These are phyloP conservation scores for Rhabdomys dilectus DNA, from an alignment of 2,113 vertebrate species.

Conservation along the genomic window DNA sequence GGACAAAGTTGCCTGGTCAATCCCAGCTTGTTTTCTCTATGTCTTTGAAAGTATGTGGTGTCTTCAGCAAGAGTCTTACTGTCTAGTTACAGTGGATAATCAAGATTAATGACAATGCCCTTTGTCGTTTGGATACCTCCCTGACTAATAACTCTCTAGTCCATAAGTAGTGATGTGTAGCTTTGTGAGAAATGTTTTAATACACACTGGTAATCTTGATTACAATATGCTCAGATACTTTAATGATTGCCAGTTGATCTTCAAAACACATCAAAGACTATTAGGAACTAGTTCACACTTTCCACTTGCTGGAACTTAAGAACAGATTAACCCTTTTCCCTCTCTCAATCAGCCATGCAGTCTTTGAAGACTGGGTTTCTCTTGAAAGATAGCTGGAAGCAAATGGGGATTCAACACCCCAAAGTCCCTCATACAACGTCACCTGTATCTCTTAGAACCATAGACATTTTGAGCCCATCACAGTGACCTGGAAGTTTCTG, in stretches of 20 bases:
- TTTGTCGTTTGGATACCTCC: background rate
- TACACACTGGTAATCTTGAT: background rate
- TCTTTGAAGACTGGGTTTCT: slow-evolving; percentile 8
- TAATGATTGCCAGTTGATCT: background rate
- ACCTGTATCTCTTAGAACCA: background rate
- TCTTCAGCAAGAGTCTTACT: background rate
- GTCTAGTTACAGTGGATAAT: background rate
- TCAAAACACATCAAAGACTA: background rate
- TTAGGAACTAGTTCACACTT: background rate
- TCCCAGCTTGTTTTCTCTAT: background rate
- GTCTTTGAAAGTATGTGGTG: background rate
- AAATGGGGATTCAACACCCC: background rate
- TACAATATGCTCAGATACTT: background rate
- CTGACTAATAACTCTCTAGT: background rate
- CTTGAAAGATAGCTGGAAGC: background rate
- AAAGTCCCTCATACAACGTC: background rate
- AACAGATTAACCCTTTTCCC: background rate
- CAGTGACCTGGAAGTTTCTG: background rate
- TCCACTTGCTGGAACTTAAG: background rate
- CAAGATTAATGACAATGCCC: background rate
- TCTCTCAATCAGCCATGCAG: background rate
- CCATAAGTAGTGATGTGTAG: background rate
- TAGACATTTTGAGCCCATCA: background rate
- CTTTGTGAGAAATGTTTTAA: background rate
- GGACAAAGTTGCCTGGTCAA: background rate